Evolutionary conservation across 2,113 vertebrate species (phyloP), one percentile per base, ranked within the genome.

Genomic region (Oncorhynchus kisutch): DNA sequence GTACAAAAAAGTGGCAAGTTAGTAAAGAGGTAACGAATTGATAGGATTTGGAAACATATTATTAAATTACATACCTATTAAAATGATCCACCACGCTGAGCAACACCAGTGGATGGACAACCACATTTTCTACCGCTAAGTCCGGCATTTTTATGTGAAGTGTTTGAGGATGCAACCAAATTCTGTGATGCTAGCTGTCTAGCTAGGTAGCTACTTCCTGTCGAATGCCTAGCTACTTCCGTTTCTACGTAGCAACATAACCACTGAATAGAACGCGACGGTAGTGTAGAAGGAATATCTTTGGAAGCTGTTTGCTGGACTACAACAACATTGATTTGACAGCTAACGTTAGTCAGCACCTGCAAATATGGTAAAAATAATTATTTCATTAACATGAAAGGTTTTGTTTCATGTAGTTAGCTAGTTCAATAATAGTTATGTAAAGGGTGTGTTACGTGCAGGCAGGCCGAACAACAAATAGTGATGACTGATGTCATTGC

Each of bases 71-170:
- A 87, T 65, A 98, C 97, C 97, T 96, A 92, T 99, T 99, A 84
- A 98, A 99, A 83, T 99, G 97, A 90, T 99, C 97, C 12, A 99
- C 97, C 71, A 99, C 97, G 78, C 97, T 99, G 85, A 98, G 94
- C 82, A 99, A 85, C 83, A 99, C 97, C 89, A 99, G 84, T 2
- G 97, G 96, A 82, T 99, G 97, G 71, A 99, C 97, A 64, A 98
- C 96, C 77, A 99, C 97, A 74, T 92, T 96, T 88, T 97, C 96
- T 81, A 98, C 97, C 9, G 96, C 96, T 91, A 96, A 91, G 81
- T 98, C 97, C 87, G 96, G 96, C 97, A 99, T 99, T 79, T 88
- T 1, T 27, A 67, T 16, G 20, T 60, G 59, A 60, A 60, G 59
- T 62, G 18, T n/a, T 7, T 22, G 59, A 62, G 59, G 39, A 45